phyloP scores from a whole-genome alignment of 2,888 invertebrate species.

The Coremacera marginata region DNA sequence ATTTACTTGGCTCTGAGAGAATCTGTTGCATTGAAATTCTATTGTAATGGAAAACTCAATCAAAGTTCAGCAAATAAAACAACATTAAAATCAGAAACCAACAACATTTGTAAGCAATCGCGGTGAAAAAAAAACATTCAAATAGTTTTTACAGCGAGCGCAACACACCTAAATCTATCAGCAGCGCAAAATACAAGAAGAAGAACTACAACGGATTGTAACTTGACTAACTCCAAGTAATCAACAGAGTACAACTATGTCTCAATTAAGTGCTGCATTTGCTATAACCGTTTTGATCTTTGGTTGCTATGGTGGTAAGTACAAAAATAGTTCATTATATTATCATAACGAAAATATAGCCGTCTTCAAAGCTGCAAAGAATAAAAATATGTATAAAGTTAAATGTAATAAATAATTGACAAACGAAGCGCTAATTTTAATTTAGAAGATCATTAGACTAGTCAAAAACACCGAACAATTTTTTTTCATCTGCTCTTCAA shows the following conservation, averaged over 20 bases:
- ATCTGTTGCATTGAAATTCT: neutral
- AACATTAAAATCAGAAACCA: neutral
- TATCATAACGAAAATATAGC: no score
- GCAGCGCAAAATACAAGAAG: neutral
- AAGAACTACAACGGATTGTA: no score
- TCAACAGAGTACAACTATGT: neutral
- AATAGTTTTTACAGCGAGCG: neutral
- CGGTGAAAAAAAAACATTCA: neutral
- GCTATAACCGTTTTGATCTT: neutral
- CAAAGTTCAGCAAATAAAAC: neutral
- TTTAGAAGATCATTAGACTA: no score
- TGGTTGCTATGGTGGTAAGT: constrained; percentile 12
- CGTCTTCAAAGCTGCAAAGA: no score
- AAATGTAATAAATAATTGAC: no score
- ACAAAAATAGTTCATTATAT: neutral
- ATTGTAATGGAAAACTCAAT: constrained; percentile 5
- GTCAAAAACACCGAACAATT: no score
- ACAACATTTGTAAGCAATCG: neutral
- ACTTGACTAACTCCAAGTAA: neutral
- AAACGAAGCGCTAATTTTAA: no score
- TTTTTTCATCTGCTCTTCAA: no score
- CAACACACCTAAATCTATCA: neutral
- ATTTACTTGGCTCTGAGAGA: neutral
- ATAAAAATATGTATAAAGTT: no score
- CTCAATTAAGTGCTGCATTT: neutral